Percentiles rank a stretch among this genome's conserved stretches.
These are phyloP conservation scores for Pangasianodon gigas DNA, from an alignment of 2,113 vertebrate species.

Conservation along the genomic window DNA sequence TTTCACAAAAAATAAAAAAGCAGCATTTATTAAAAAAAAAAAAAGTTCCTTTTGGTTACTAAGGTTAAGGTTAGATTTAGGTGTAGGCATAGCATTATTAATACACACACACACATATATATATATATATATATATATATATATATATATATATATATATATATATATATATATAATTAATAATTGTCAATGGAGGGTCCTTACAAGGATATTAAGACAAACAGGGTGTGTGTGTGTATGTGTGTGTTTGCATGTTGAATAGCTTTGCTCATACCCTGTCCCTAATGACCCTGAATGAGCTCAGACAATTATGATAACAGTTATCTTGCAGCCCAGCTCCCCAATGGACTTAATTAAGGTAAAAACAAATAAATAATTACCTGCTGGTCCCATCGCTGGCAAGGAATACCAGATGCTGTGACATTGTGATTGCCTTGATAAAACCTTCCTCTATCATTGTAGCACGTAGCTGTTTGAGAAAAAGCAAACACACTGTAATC, in stretches of 20 bases:
- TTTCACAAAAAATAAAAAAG: too few relatives aligned
- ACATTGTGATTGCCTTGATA: conserved; percentile 80
- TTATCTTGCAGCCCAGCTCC: conserved; percentile 13
- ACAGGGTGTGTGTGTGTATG: not conserved
- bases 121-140: too few relatives aligned
- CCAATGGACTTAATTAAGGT: conserved; percentile 2
- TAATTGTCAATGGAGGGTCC: not conserved
- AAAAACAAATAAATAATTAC: conserved; percentile 60
- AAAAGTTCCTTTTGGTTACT: too few relatives aligned
- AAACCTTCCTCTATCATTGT: conserved; percentile 79
- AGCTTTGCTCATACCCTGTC: conserved; percentile 2
- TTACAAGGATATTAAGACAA: not conserved
- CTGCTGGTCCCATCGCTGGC: conserved; percentile 86
- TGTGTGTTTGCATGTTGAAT: not conserved
- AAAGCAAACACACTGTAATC: not conserved
- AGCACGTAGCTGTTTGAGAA: conserved; percentile 75
- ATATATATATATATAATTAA: too few relatives aligned
- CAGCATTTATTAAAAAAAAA: too few relatives aligned
- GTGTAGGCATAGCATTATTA: too few relatives aligned
- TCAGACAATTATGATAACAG: not conserved
- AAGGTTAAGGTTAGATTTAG: too few relatives aligned
- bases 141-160: too few relatives aligned
- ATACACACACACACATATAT: too few relatives aligned
- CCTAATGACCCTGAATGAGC: conserved; percentile 31
- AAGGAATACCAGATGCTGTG: conserved; percentile 79